These are phyloP conservation scores for Venustaconcha ellipsiformis DNA, from an alignment of 1,140 invertebrate species.

Conservation along the genomic window DNA sequence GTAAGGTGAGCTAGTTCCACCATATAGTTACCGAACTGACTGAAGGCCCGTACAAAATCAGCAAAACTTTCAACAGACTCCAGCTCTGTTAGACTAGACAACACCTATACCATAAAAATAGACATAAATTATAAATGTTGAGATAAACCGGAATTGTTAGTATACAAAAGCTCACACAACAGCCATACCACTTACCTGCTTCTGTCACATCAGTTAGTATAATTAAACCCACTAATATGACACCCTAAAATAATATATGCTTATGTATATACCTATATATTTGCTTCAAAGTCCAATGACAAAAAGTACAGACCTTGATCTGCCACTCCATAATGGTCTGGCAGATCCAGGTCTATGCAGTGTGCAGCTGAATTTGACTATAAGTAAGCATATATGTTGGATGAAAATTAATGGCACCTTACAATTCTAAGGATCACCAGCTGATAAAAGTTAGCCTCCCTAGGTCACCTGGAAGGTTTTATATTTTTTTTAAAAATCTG, in stretches of 20 bases:
- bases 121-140: neutral
- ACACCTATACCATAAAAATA: slow-evolving; percentile 60
- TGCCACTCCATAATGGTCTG: no score
- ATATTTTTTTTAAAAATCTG: no score
- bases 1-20: slow-evolving; percentile 96
- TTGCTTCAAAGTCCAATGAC: no score
- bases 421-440: neutral
- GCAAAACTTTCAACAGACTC: slow-evolving; percentile 97
- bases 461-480: no score
- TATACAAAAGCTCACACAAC: neutral
- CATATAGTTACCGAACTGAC: slow-evolving; percentile 98
- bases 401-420: neutral
- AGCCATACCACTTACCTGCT: neutral
- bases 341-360: no score
- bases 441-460: no score
- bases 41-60: slow-evolving; percentile 99
- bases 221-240: neutral
- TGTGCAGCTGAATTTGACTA: no score
- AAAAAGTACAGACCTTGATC: neutral
- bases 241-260: neutral
- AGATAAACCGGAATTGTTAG: neutral
- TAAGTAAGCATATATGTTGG: neutral
- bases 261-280: neutral
- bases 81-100: slow-evolving; percentile 72
- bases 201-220: neutral